A percentile compares a stretch with the other conserved stretches of the same genome.
These are phyloP conservation scores for Dicycla oo DNA, from an alignment of 2,888 invertebrate genomes.

Conservation along the genomic window DNA sequence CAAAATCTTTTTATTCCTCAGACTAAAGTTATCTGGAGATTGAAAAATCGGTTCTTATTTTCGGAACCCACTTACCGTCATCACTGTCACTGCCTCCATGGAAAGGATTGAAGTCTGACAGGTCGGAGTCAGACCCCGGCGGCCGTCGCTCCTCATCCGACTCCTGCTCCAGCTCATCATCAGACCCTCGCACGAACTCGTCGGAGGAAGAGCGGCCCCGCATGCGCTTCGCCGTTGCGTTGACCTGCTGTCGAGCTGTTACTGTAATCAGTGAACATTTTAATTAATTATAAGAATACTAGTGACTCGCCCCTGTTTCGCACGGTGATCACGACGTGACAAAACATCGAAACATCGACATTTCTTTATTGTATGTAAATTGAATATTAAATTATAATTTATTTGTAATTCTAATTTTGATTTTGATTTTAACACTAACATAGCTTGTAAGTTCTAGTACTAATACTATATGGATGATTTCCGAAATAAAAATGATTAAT, in stretches of 20 bases:
- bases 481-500: no score
- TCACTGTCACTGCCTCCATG: conserved; percentile 95
- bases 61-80: conserved; percentile 87
- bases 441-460: no score
- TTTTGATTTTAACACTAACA: no score
- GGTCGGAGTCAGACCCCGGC: conserved; percentile 79
- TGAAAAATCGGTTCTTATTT: background rate
- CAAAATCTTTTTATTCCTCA: no score
- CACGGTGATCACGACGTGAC: background rate
- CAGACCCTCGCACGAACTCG: conserved; percentile 92
- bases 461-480: no score
- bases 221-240: conserved; percentile 85
- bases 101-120: conserved; percentile 97
- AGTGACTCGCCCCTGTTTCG: no score
- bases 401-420: no score
- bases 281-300: background rate
- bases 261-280: conserved; percentile 69
- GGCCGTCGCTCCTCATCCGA: conserved; percentile 73
- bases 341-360: background rate
- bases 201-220: conserved; percentile 92
- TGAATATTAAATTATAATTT: no score
- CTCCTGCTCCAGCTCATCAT: conserved; percentile 86
- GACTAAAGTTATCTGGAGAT: background rate
- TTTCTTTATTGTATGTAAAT: background rate
- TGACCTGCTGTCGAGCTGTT: conserved; percentile 83